phyloP scores from a whole-genome alignment of 1,140 invertebrate species.

The Rhynchophorus ferrugineus region DNA sequence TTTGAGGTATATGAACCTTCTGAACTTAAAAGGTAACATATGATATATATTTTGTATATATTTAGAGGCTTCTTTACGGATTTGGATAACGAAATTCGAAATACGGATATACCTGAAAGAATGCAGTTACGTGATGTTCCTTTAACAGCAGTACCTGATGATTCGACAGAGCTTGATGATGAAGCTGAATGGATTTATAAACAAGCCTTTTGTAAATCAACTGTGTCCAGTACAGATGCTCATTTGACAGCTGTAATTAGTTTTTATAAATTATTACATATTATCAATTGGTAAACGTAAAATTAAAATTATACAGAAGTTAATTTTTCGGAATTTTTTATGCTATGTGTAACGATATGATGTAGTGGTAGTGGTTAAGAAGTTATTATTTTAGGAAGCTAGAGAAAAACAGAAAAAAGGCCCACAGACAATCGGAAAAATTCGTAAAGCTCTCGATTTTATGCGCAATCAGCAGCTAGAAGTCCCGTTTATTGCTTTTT shows the following conservation, averaged over 20 bases:
- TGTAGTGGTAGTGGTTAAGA: too few relatives aligned
- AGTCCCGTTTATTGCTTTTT: conserved; percentile 98
- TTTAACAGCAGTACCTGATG: conserved; percentile 70
- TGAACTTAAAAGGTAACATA: conserved; percentile 69
- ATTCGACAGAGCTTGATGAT: conserved; percentile 81
- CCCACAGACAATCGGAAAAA: conserved; percentile 73
- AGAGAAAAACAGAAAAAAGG: conserved; percentile 49
- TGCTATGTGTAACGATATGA: too few relatives aligned
- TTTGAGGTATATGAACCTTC: conserved; percentile 95
- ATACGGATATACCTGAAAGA: conserved; percentile 82
- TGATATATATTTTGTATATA: neutral
- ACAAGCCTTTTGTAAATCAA: conserved; percentile 79
- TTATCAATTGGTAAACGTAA: too few relatives aligned
- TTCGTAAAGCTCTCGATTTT: conserved; percentile 89
- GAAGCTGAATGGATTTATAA: conserved; percentile 98
- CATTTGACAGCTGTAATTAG: too few relatives aligned
- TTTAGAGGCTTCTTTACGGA: conserved; percentile 88
- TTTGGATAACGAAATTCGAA: conserved; percentile 85
- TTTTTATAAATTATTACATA: too few relatives aligned
- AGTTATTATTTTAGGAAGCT: conserved; percentile 39
- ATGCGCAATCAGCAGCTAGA: conserved; percentile 93
- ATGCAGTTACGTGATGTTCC: conserved; percentile 89
- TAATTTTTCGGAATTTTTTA: too few relatives aligned
- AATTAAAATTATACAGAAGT: too few relatives aligned
- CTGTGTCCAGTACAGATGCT: conserved; percentile 69